A percentile compares a stretch with the other conserved stretches of the same genome.
These are phyloP conservation scores for Conomelus anceps DNA, from an alignment of 2,888 invertebrate species.

Conservation along the genomic window DNA sequence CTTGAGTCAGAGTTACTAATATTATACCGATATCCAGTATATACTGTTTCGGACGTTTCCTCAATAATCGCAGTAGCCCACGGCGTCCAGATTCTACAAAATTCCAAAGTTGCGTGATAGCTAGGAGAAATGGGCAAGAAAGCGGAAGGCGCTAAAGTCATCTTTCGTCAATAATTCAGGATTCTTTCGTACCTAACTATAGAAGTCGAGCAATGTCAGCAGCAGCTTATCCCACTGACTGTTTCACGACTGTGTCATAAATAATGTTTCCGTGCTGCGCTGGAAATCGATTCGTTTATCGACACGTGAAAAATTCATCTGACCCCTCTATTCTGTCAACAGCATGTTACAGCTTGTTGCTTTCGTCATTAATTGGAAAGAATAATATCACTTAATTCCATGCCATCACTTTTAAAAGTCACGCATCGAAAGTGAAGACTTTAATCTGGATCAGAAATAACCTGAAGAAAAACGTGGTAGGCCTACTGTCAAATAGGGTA, in stretches of 20 bases:
- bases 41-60: not conserved
- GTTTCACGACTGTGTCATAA: not conserved
- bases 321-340: not conserved
- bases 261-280: not conserved
- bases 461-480: not conserved
- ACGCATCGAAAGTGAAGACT: not conserved
- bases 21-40: too few relatives aligned
- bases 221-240: not conserved
- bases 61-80: not conserved
- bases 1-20: not conserved
- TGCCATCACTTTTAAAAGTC: not conserved
- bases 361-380: not conserved
- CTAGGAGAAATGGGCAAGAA: not conserved
- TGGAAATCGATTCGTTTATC: not conserved
- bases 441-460: not conserved
- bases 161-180: not conserved
- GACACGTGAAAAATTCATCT: not conserved
- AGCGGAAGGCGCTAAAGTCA: not conserved
- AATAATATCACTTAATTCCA: not conserved
- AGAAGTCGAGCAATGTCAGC: not conserved
- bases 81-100: not conserved
- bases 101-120: not conserved
- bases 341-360: not conserved
- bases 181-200: not conserved
- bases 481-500: not conserved